These are phyloP conservation scores for Alexandromys fortis DNA, from an alignment of 2,113 vertebrate species.

Conservation along the genomic window DNA sequence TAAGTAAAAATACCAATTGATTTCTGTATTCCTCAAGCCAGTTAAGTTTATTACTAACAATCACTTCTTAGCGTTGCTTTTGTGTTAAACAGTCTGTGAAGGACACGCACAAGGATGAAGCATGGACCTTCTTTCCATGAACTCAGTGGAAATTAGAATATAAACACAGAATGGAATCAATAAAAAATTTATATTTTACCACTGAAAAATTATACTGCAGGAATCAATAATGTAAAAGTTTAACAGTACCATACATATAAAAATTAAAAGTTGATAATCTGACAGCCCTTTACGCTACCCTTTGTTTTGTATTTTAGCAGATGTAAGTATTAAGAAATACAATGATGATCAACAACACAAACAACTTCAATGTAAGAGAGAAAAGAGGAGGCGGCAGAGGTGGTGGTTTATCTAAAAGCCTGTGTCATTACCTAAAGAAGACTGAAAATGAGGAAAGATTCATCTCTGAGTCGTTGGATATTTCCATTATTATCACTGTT, in stretches of 20 bases:
- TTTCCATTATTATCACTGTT: too few relatives aligned
- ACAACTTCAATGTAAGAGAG: background rate
- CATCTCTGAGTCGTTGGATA: background rate
- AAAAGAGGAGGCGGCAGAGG: background rate
- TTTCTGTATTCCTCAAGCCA: background rate
- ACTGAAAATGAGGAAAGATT: background rate
- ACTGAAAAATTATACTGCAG: background rate
- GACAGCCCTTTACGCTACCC: background rate
- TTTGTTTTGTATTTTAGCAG: background rate
- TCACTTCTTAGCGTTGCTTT: background rate
- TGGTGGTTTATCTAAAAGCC: background rate
- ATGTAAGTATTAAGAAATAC: background rate
- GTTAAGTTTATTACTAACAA: conserved; percentile 18
- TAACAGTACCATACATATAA: background rate
- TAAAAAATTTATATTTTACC: background rate
- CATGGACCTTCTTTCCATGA: background rate
- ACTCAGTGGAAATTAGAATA: background rate
- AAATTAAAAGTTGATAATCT: background rate
- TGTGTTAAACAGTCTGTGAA: background rate
- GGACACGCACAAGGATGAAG: background rate
- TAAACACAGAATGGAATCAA: background rate
- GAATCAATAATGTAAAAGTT: background rate
- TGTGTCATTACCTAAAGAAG: background rate
- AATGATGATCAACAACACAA: background rate
- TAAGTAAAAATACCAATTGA: conserved; percentile 5